These are phyloP conservation scores for Sus cebifrons DNA, from an alignment of 2,797 vertebrate species.

Conservation along the genomic window DNA sequence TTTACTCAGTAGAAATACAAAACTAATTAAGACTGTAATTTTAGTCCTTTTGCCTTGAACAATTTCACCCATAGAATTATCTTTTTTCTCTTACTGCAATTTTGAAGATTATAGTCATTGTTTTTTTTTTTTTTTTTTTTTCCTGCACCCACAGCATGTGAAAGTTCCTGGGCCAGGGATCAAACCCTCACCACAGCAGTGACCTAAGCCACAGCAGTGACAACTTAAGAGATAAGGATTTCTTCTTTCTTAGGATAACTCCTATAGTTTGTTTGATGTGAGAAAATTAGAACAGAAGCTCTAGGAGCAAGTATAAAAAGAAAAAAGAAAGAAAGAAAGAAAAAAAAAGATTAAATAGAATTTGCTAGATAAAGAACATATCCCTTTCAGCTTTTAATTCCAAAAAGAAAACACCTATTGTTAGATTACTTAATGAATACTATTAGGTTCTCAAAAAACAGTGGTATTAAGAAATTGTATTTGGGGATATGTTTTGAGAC, in stretches of 20 bases:
- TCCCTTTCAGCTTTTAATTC: constrained; percentile 47
- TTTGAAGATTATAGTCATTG: constrained; percentile 70
- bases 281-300: constrained; percentile 78
- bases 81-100: constrained; percentile 70
- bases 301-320: constrained; percentile 74
- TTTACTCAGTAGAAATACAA: constrained; percentile 75
- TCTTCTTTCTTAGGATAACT: too few relatives aligned
- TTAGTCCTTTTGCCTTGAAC: constrained; percentile 78
- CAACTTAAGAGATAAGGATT: too few relatives aligned
- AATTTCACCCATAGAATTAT: constrained; percentile 73
- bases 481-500: constrained; percentile 25
- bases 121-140: too few relatives aligned
- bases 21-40: constrained; percentile 81
- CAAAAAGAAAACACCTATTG: constrained; percentile 49
- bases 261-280: constrained; percentile 68
- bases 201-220: too few relatives aligned
- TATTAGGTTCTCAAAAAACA: constrained; percentile 65
- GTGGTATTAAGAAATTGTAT: constrained; percentile 17
- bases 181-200: too few relatives aligned
- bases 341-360: constrained; percentile 76
- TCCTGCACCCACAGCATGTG: too few relatives aligned
- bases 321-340: background rate
- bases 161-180: too few relatives aligned
- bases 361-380: constrained; percentile 44
- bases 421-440: constrained; percentile 72